Percentiles rank a stretch among this genome's conserved stretches.
phyloP scores from a whole-genome alignment of 2,113 vertebrate genomes.

The Hypocryptadius cinnamomeus region DNA sequence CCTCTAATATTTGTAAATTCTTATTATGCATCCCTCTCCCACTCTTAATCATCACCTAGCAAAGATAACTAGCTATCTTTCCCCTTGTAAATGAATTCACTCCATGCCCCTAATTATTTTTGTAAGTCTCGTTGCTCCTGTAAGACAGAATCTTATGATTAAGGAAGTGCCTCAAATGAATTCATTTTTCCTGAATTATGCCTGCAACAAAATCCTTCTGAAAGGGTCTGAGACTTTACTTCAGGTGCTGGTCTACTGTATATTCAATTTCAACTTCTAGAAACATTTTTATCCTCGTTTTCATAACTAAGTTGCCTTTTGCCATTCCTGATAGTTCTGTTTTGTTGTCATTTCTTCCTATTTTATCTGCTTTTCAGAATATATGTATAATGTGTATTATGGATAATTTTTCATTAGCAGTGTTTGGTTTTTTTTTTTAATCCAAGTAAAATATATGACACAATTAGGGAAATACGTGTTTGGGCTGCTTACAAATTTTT shows the following conservation, averaged over 20 bases:
- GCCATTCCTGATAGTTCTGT: background rate
- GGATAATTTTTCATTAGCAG: background rate
- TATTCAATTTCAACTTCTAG: background rate
- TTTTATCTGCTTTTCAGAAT: background rate
- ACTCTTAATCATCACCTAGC: constrained; percentile 51
- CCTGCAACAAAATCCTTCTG: background rate
- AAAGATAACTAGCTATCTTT: constrained; percentile 59
- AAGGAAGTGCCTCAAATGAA: constrained; percentile 42
- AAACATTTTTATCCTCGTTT: background rate
- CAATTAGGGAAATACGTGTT: background rate
- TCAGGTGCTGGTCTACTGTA: background rate
- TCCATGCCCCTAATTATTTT: constrained; percentile 52
- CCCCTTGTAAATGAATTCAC: constrained; percentile 44
- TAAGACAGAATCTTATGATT: constrained; percentile 43
- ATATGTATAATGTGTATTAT: background rate
- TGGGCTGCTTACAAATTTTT: background rate
- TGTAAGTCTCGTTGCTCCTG: constrained; percentile 31
- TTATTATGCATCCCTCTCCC: constrained; percentile 55
- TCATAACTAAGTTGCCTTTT: background rate
- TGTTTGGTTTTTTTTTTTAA: background rate
- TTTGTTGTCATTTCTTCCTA: background rate
- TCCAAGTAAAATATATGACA: background rate
- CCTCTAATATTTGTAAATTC: constrained; percentile 63
- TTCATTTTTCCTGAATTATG: constrained; percentile 31
- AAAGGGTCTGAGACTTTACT: background rate